These are phyloP conservation scores for Aricia agestis DNA, from an alignment of 1,140 invertebrate species.

Conservation along the genomic window DNA sequence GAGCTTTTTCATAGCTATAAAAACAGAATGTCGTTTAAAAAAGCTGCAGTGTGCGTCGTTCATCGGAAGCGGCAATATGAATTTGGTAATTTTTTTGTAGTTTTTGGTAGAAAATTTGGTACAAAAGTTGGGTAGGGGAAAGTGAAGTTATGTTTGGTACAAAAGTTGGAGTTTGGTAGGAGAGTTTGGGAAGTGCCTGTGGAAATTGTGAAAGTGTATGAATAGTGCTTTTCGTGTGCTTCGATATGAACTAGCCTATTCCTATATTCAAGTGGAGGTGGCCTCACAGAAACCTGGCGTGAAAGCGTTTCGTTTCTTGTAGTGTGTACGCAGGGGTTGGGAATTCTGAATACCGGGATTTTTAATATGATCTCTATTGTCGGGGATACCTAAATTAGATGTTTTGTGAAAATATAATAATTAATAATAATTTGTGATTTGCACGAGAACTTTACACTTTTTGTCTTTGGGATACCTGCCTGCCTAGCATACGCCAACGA, in stretches of 20 bases:
- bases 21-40: slow-evolving; percentile 46
- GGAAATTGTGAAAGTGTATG: neutral
- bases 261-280: neutral
- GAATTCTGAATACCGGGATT: too few relatives aligned
- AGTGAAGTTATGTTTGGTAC: neutral
- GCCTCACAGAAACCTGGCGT: neutral
- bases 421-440: too few relatives aligned
- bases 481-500: too few relatives aligned
- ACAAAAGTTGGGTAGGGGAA: slow-evolving; percentile 11
- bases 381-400: too few relatives aligned
- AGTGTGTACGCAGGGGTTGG: too few relatives aligned
- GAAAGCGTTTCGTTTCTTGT: neutral
- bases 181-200: neutral
- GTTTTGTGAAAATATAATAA: too few relatives aligned
- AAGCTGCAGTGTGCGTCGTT: slow-evolving; percentile 47
- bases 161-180: too few relatives aligned
- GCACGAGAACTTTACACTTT: too few relatives aligned
- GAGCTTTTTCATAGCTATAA: slow-evolving; percentile 60
- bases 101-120: neutral
- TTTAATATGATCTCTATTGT: too few relatives aligned
- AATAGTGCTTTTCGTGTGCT: neutral
- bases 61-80: slow-evolving; percentile 39
- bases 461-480: too few relatives aligned
- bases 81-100: slow-evolving; percentile 45
- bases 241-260: neutral